These are phyloP conservation scores for Altica lythri DNA, from an alignment of 2,888 invertebrate species.

Conservation along the genomic window DNA sequence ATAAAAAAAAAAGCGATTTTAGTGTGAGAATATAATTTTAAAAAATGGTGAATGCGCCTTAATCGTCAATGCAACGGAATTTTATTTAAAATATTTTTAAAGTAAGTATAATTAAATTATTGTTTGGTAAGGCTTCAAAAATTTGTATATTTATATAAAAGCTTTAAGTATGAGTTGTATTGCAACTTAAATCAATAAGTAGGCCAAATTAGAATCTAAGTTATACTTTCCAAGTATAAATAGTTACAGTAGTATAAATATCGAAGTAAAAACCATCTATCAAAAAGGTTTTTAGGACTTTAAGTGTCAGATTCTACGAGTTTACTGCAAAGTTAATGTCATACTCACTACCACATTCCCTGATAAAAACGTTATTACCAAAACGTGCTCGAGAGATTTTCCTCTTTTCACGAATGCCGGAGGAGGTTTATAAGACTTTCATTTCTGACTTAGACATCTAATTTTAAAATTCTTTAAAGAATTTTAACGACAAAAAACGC, in stretches of 20 bases:
- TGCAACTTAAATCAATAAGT: too few species aligned
- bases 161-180: too few species aligned
- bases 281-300: slow-evolving; percentile 44
- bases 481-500: too few species aligned
- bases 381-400: slow-evolving; percentile 49
- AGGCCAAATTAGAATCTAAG: too few species aligned
- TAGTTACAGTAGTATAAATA: slow-evolving; percentile 49
- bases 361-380: slow-evolving; percentile 56
- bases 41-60: too few species aligned
- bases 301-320: slow-evolving; percentile 47
- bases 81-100: too few species aligned
- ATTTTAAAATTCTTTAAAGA: slow-evolving; percentile 8
- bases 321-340: slow-evolving; percentile 54
- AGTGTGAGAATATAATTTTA: too few species aligned
- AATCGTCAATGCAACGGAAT: too few species aligned
- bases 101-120: too few species aligned
- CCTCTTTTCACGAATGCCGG: slow-evolving; percentile 35
- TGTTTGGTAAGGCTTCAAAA: too few species aligned
- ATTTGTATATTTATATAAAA: too few species aligned
- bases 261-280: slow-evolving; percentile 48
- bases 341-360: slow-evolving; percentile 51
- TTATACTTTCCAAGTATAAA: slow-evolving; percentile 40
- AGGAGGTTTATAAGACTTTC: slow-evolving; percentile 17
- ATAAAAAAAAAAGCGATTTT: too few species aligned
- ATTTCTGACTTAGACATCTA: slow-evolving; percentile 10